A percentile compares a stretch with the other conserved stretches of the same genome.
phyloP scores from a whole-genome alignment of 1,140 invertebrate genomes.

The Adoxophyes honmai region DNA sequence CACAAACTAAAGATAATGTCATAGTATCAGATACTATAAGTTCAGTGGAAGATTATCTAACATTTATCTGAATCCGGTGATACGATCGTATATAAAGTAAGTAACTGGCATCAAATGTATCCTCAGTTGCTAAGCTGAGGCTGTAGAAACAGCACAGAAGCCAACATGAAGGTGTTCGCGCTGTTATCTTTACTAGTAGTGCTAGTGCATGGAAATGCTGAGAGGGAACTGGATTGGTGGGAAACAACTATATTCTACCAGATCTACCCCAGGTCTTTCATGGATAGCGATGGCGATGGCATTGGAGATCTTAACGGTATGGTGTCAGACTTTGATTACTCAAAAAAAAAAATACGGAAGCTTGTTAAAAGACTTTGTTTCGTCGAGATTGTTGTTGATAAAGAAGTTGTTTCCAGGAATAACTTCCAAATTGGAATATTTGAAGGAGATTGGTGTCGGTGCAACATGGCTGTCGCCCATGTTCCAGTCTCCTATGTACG shows the following conservation, averaged over 20 bases:
- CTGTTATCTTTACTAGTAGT: constrained; percentile 27
- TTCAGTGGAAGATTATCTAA: too few species aligned
- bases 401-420: constrained; percentile 59
- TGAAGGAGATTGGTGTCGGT: constrained; percentile 77
- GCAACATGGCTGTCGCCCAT: constrained; percentile 85
- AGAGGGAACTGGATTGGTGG: constrained; percentile 82
- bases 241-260: constrained; percentile 86
- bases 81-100: too few species aligned
- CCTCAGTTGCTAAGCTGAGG: too few species aligned
- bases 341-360: too few species aligned
- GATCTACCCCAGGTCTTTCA: constrained; percentile 87
- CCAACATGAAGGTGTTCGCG: constrained; percentile 26
- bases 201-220: constrained; percentile 20
- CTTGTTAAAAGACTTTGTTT: neutral
- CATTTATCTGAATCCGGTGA: too few species aligned
- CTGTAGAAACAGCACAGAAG: too few species aligned
- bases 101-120: too few species aligned
- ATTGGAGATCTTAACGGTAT: constrained; percentile 61
- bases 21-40: too few species aligned
- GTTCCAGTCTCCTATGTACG: constrained; percentile 82
- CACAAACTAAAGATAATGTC: too few species aligned
- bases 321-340: neutral
- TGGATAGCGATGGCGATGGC: constrained; percentile 82
- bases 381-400: neutral
- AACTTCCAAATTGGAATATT: constrained; percentile 67